Evolutionary conservation across 2,888 invertebrate genomes (phyloP).

Genomic region (Eremobia ochroleuca): DNA sequence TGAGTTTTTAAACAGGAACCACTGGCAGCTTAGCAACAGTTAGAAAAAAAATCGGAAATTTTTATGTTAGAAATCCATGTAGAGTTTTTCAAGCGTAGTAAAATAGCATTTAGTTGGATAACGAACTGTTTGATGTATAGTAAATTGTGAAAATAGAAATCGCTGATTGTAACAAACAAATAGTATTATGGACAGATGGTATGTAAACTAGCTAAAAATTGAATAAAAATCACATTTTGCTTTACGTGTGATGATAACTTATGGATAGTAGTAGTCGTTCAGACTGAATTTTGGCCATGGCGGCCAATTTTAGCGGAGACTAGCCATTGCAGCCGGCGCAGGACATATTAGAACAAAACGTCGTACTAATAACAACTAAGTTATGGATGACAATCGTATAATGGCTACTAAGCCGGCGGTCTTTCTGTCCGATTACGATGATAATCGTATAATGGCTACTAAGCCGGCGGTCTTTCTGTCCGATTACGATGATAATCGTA

Average conservation of each 20-base stretch:
- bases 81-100: not conserved
- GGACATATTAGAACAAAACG: not conserved
- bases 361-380: not conserved
- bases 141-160: not conserved
- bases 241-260: not conserved
- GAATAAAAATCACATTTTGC: not conserved
- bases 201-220: conserved; percentile 5
- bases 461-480: too few species aligned
- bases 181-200: conserved; percentile 4
- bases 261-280: not conserved
- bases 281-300: not conserved
- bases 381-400: not conserved
- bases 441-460: too few species aligned
- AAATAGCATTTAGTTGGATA: not conserved
- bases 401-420: too few species aligned
- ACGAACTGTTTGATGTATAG: not conserved
- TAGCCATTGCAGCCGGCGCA: not conserved
- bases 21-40: conserved; percentile 16
- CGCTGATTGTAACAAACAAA: not conserved
- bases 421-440: too few species aligned
- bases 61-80: not conserved
- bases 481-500: too few species aligned
- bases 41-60: not conserved
- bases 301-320: not conserved
- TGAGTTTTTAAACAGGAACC: conserved; percentile 31